Evolutionary conservation across 2,888 invertebrate species (phyloP).

Genomic region (Phalera bucephala): DNA sequence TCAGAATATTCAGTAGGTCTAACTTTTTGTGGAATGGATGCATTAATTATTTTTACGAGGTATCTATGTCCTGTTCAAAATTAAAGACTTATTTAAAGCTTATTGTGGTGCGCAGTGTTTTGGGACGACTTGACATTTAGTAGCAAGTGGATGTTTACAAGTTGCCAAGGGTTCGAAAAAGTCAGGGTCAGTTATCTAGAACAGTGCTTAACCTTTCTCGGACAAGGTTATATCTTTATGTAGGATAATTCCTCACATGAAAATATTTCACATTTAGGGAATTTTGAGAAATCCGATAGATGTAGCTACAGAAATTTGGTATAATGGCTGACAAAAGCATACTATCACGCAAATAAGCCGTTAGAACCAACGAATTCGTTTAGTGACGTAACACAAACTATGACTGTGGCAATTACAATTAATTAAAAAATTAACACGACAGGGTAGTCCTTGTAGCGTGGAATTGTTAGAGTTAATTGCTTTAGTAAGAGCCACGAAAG

Average conservation of each 20-base stretch:
- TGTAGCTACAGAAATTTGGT: neutral
- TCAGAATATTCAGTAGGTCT: constrained; percentile 2
- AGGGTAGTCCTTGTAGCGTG: neutral
- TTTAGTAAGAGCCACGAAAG: constrained; percentile 1
- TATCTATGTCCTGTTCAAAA: constrained; percentile 9
- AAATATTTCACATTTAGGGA: too few relatives aligned
- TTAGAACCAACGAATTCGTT: constrained; percentile 11
- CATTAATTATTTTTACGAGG: constrained; percentile 22
- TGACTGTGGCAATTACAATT: constrained; percentile 10
- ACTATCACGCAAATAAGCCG: constrained; percentile 21
- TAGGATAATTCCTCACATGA: too few relatives aligned
- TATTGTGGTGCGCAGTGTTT: constrained; percentile 5
- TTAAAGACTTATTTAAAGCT: constrained; percentile 15
- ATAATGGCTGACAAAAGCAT: neutral
- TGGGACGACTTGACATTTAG: neutral
- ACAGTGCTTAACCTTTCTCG: neutral
- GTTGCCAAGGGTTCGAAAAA: constrained; percentile 25
- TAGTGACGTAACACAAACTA: constrained; percentile 8
- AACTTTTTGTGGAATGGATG: constrained; percentile 2
- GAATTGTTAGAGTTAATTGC: constrained; percentile 1
- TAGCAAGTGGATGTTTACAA: neutral
- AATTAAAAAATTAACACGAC: constrained; percentile 8
- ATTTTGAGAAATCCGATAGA: too few relatives aligned
- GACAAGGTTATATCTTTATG: too few relatives aligned
- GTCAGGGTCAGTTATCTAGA: constrained; percentile 19